Evolutionary conservation across 2,113 vertebrate genomes (phyloP).

Genomic region (Lagopus leucura): DNA sequence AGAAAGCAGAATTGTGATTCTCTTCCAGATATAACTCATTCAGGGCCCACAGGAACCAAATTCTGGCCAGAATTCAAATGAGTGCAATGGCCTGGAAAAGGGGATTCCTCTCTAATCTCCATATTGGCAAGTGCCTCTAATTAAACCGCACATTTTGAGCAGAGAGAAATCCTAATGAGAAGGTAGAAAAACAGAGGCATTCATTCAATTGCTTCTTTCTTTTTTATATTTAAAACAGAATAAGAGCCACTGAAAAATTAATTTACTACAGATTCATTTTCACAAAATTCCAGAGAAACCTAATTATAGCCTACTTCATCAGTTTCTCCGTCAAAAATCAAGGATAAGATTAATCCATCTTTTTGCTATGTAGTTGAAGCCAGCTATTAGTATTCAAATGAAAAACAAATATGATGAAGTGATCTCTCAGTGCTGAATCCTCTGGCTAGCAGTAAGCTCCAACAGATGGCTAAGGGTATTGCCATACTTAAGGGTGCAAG

Average conservation of each 20-base stretch:
- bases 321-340: slow-evolving; percentile 54
- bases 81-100: slow-evolving; percentile 45
- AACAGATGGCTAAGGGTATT: slow-evolving; percentile 21
- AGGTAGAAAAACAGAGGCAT: slow-evolving; percentile 36
- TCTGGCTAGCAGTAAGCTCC: not conserved
- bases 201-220: slow-evolving; percentile 39
- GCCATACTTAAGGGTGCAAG: not conserved
- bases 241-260: slow-evolving; percentile 62
- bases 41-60: not conserved
- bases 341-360: slow-evolving; percentile 54
- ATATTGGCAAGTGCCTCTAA: slow-evolving; percentile 34
- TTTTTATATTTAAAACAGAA: slow-evolving; percentile 49
- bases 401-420: slow-evolving; percentile 37
- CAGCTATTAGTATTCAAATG: slow-evolving; percentile 58
- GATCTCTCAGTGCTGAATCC: slow-evolving; percentile 10
- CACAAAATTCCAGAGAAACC: slow-evolving; percentile 45
- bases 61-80: slow-evolving; percentile 12
- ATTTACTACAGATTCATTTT: slow-evolving; percentile 54
- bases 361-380: slow-evolving; percentile 38
- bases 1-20: not conserved
- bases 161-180: slow-evolving; percentile 40
- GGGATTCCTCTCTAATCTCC: slow-evolving; percentile 54
- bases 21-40: slow-evolving; percentile 5
- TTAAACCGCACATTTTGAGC: slow-evolving; percentile 34
- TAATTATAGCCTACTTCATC: slow-evolving; percentile 56